Base-by-base conservation (phyloP, 2,113 vertebrate species). In the Steatornis caripensis region DNA sequence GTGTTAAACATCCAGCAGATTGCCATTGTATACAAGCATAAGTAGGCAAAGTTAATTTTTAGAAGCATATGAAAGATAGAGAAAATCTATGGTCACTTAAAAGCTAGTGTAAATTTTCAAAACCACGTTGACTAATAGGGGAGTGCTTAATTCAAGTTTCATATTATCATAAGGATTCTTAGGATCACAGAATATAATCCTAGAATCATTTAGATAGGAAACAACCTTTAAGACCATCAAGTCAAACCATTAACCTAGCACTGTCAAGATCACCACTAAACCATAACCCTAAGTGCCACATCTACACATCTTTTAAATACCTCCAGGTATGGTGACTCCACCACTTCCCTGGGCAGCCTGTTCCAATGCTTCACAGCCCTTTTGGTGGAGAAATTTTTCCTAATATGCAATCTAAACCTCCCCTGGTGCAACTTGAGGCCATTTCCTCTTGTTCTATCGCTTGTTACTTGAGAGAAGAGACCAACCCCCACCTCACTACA, bases 1-100 rank as follows among this genome's bases (percentile, higher is more conserved):
- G 0, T 43, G 15, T 62, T 57, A 70, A 65, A 62, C 4, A 27
- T 66, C 14, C 11, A 57, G 3, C 9, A 54, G 22, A 16, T 16
- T 77, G 23, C 6, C 7, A 15, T 9, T 32, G 3, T 20, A 11
- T 32, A 32, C 57, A 12, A 57, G 12, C 0, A 0, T 21, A 64
- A 72, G 54, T 20, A 8, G 68, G 18, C 15, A 65, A 26, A 30
- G 13, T 16, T 66, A 30, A 6, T 26, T 66, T 77, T 79, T 51
- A 2, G 1, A 61, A 43, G 6, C 0, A 0, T n/a, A 32, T 11
- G 5, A 34, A 64, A 57, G 34, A 30, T 2, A 10, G 12, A 49
- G 48, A 69, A 78, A 48, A 61, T 60, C 26, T 45, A 12, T 29
- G 41, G 11, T 37, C 12, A 32, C 5, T 51, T 66, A 51, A 69